Percentiles rank a stretch among this genome's conserved stretches.
Evolutionary conservation across 2,113 vertebrate species (phyloP).

Genomic region (Dicerorhinus sumatrensis): DNA sequence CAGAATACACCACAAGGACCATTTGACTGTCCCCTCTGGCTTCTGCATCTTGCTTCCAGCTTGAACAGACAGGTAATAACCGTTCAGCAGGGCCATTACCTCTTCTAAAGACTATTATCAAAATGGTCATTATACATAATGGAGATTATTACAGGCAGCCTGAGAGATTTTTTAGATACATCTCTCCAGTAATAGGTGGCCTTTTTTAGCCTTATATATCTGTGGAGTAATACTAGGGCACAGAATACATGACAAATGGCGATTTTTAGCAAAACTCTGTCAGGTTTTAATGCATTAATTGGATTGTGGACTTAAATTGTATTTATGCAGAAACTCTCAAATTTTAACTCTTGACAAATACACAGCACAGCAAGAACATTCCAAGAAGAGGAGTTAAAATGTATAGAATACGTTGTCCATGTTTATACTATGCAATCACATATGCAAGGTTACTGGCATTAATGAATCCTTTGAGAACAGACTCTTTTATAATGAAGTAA

Average conservation of each 20-base stretch:
- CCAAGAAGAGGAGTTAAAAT: slow-evolving; percentile 67
- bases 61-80: slow-evolving; percentile 92
- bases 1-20: slow-evolving; percentile 88
- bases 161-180: slow-evolving; percentile 92
- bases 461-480: slow-evolving; percentile 62
- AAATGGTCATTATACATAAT: slow-evolving; percentile 94
- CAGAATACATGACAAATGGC: slow-evolving; percentile 82
- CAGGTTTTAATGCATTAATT: slow-evolving; percentile 83
- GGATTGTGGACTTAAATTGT: slow-evolving; percentile 82
- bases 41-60: slow-evolving; percentile 90
- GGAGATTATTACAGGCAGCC: slow-evolving; percentile 93
- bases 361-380: background rate
- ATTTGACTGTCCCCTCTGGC: slow-evolving; percentile 91
- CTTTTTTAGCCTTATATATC: slow-evolving; percentile 88
- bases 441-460: slow-evolving; percentile 48
- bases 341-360: slow-evolving; percentile 73
- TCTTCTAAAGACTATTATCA: slow-evolving; percentile 94
- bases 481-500: slow-evolving; percentile 74
- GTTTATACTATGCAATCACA: slow-evolving; percentile 48
- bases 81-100: slow-evolving; percentile 89
- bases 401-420: background rate
- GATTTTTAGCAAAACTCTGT: slow-evolving; percentile 85
- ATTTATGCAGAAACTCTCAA: slow-evolving; percentile 81
- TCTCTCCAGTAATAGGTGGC: slow-evolving; percentile 89
- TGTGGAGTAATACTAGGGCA: slow-evolving; percentile 84